Percentiles rank a stretch among this genome's conserved stretches.
These are phyloP conservation scores for Drosophila parthenogenetica DNA, from an alignment of 2,888 invertebrate genomes.

Conservation along the genomic window DNA sequence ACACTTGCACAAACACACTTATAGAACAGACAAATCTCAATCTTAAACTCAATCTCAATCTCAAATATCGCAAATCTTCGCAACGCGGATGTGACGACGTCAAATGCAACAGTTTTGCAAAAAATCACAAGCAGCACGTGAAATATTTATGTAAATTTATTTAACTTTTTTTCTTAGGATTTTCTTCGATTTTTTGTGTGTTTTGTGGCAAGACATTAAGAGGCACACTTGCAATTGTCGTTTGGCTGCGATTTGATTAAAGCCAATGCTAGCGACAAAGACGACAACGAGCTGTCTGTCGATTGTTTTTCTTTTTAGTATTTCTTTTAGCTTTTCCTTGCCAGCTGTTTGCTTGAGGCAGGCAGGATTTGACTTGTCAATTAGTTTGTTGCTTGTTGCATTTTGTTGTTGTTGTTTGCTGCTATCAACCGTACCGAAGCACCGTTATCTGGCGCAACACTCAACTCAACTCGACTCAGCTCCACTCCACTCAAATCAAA, in stretches of 20 bases:
- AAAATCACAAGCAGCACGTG: conserved; percentile 76
- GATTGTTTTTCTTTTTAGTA: conserved; percentile 19
- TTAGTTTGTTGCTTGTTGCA: conserved; percentile 72
- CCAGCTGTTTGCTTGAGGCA: conserved; percentile 60
- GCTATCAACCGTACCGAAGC: conserved; percentile 64
- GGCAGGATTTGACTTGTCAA: conserved; percentile 81
- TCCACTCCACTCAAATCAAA: conserved; percentile 21
- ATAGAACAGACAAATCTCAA: conserved; percentile 25
- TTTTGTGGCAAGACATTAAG: conserved; percentile 71
- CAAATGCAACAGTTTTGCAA: conserved; percentile 53
- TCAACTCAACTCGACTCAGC: conserved; percentile 37
- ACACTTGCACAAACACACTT: conserved; percentile 21
- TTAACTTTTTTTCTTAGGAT: conserved; percentile 59
- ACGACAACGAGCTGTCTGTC: conserved; percentile 52
- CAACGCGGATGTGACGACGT: conserved; percentile 70
- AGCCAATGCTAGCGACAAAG: conserved; percentile 23
- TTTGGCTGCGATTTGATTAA: conserved; percentile 71
- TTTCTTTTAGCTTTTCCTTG: conserved; percentile 28
- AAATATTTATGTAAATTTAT: conserved; percentile 80
- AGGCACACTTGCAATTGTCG: conserved; percentile 80
- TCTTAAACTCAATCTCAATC: conserved; percentile 26
- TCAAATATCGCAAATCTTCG: conserved; percentile 55
- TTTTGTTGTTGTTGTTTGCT: conserved; percentile 46
- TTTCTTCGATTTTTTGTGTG: conserved; percentile 21
- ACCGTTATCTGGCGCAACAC: conserved; percentile 69